phyloP scores from a whole-genome alignment of 2,888 invertebrate species.

The Slavum lentiscoides region DNA sequence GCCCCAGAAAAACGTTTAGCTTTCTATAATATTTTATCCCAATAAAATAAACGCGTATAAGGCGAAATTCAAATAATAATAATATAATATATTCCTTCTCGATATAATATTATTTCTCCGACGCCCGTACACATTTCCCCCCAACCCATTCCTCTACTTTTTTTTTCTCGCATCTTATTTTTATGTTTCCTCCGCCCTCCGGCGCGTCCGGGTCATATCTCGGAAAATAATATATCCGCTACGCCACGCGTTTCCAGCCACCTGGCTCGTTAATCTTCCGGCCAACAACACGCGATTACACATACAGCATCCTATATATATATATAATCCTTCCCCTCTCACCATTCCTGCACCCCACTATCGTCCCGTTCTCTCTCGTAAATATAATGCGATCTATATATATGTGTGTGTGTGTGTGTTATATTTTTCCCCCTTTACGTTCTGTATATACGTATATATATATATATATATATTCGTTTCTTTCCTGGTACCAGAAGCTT shows the following conservation, averaged over 20 bases:
- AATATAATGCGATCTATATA: conserved; percentile 25
- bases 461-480: neutral
- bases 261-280: conserved; percentile 53
- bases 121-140: neutral
- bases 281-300: conserved; percentile 53
- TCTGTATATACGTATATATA: neutral
- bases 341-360: neutral
- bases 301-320: conserved; percentile 52
- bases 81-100: neutral
- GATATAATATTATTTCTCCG: neutral
- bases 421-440: conserved; percentile 25
- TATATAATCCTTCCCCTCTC: conserved; percentile 24
- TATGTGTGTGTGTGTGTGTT: conserved; percentile 11
- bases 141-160: neutral
- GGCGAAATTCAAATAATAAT: neutral
- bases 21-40: too few relatives aligned
- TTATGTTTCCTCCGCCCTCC: conserved; percentile 20
- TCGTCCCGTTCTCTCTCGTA: neutral
- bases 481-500: conserved; percentile 39
- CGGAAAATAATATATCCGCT: conserved; percentile 51
- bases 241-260: conserved; percentile 48
- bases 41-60: conserved; percentile 1
- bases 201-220: conserved; percentile 38
- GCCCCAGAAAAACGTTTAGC: too few relatives aligned
- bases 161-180: conserved; percentile 35